phyloP scores from a whole-genome alignment of 1,140 invertebrate genomes.

The Drosophila dunni region DNA sequence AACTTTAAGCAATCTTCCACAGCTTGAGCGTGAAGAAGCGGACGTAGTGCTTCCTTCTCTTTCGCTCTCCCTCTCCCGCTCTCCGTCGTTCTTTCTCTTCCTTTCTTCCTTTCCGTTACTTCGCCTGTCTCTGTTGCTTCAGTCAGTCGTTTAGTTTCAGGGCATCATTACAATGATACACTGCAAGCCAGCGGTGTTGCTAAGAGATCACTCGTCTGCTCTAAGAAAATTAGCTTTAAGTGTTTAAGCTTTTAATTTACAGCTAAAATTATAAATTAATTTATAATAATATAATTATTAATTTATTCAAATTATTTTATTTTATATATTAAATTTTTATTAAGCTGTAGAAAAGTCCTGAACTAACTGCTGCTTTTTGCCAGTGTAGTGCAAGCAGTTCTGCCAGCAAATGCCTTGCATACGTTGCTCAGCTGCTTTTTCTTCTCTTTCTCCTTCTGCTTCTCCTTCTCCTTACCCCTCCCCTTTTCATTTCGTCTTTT shows the following conservation, averaged over 20 bases:
- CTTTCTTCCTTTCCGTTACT: background rate
- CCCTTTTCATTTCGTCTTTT: slow-evolving; percentile 16
- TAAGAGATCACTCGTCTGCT: too few species aligned
- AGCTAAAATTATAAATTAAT: too few species aligned
- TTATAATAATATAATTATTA: too few species aligned
- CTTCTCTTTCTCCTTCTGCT: background rate
- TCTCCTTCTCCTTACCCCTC: background rate
- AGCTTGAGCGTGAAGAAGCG: slow-evolving; percentile 61
- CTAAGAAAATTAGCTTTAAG: too few species aligned
- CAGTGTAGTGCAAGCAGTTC: slow-evolving; percentile 22
- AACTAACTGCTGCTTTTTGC: too few species aligned
- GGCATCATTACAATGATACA: slow-evolving; percentile 28
- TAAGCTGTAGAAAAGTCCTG: slow-evolving; percentile 11
- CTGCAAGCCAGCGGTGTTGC: background rate
- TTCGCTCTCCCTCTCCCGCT: background rate
- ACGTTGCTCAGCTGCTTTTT: slow-evolving; percentile 39
- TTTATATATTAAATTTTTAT: too few species aligned
- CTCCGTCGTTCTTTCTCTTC: background rate
- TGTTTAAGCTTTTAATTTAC: too few species aligned
- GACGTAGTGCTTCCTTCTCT: background rate
- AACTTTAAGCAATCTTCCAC: slow-evolving; percentile 81
- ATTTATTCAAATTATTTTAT: too few species aligned
- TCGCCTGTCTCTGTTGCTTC: background rate
- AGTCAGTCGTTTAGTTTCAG: slow-evolving; percentile 16
- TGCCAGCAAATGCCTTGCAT: slow-evolving; percentile 57